These are phyloP conservation scores for Cheilosia variabilis DNA, from an alignment of 2,888 invertebrate species.

Conservation along the genomic window DNA sequence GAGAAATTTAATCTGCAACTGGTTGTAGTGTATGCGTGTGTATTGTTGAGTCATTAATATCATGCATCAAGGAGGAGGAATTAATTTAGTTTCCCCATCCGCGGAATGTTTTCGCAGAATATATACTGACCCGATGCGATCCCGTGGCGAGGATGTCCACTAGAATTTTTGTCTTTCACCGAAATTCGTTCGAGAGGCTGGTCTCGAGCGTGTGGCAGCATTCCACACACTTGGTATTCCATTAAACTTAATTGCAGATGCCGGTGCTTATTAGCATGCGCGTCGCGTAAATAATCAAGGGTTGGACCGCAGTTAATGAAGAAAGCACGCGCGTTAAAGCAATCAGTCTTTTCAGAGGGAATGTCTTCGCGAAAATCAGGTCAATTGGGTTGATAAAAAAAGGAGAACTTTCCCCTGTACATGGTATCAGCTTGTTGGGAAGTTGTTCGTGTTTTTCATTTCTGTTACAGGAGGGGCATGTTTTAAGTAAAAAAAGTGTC, in stretches of 20 bases:
- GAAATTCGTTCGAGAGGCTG: slow-evolving; percentile 7
- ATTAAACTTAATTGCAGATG: slow-evolving; percentile 68
- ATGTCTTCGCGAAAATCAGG: slow-evolving; percentile 29
- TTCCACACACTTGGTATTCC: slow-evolving; percentile 65
- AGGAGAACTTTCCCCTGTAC: slow-evolving; percentile 49
- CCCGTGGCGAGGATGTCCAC: slow-evolving; percentile 26
- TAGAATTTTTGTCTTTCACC: slow-evolving; percentile 24
- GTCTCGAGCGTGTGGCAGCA: slow-evolving; percentile 59
- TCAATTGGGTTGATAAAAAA: slow-evolving; percentile 37
- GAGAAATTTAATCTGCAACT: slow-evolving; percentile 64
- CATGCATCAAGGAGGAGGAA: slow-evolving; percentile 71
- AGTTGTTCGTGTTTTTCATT: no score
- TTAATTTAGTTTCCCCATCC: slow-evolving; percentile 63
- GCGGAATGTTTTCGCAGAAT: slow-evolving; percentile 37
- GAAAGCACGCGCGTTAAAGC: slow-evolving; percentile 43
- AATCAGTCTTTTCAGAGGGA: slow-evolving; percentile 31
- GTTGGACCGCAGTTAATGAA: slow-evolving; percentile 32
- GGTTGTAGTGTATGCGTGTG: slow-evolving; percentile 24
- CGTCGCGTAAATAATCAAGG: slow-evolving; percentile 59
- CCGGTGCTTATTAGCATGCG: slow-evolving; percentile 56
- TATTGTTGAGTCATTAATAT: slow-evolving; percentile 61
- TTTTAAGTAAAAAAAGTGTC: no score
- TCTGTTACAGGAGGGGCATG: no score
- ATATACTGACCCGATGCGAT: slow-evolving; percentile 9
- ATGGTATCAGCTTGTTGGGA: no score